A percentile compares a stretch with the other conserved stretches of the same genome.
These are phyloP conservation scores for Pleuronectes platessa DNA, from an alignment of 2,113 vertebrate genomes.

Conservation along the genomic window DNA sequence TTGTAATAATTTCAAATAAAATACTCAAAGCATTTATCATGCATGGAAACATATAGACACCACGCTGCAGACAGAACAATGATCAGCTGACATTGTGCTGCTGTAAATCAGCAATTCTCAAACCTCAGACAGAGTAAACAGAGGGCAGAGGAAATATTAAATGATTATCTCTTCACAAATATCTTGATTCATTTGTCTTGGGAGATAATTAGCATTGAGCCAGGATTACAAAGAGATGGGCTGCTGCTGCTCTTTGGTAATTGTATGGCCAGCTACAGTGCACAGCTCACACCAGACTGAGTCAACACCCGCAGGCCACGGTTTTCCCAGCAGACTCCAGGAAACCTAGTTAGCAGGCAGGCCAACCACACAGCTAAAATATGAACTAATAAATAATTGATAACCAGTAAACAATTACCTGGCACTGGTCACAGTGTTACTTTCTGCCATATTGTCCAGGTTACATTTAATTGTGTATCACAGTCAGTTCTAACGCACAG, in stretches of 20 bases:
- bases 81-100: neutral
- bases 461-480: too few species aligned
- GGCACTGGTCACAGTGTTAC: too few species aligned
- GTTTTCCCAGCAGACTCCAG: neutral
- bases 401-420: neutral
- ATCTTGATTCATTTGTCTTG: neutral
- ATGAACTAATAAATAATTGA: neutral
- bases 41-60: neutral
- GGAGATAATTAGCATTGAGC: neutral
- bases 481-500: too few species aligned
- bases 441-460: too few species aligned
- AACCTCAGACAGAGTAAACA: neutral
- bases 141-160: neutral
- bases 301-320: neutral
- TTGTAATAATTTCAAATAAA: conserved; percentile 5
- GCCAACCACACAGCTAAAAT: neutral
- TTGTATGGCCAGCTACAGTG: neutral
- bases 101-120: neutral
- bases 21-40: neutral
- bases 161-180: neutral
- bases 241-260: neutral
- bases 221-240: neutral
- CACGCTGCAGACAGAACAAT: neutral
- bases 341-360: neutral
- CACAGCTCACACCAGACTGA: neutral